A percentile compares a stretch with the other conserved stretches of the same genome.
Conservation (phyloP, 2,113 vertebrate species). For the Stigmatopora nigra region DNA sequence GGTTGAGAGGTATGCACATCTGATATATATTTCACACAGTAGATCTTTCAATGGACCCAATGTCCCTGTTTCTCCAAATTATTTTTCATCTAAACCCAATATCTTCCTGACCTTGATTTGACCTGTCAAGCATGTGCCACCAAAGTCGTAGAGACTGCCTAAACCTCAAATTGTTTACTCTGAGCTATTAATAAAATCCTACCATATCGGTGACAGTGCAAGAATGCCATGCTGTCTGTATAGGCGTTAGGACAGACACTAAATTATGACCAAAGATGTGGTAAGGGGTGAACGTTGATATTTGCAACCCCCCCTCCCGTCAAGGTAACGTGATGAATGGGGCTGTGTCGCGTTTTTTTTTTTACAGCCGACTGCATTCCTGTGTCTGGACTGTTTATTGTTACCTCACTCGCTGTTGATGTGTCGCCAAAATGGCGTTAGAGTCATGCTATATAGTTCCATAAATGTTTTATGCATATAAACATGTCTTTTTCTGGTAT, state of each 20-base stretch:
- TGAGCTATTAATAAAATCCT: constrained; percentile 57
- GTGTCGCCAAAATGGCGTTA: constrained; percentile 7
- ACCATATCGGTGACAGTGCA: constrained; percentile 22
- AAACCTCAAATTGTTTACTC: constrained; percentile 61
- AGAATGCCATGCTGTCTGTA: constrained; percentile 22
- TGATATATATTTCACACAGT: background rate
- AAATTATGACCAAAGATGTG: constrained; percentile 43
- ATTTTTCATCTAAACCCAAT: background rate
- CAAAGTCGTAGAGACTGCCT: constrained; percentile 31
- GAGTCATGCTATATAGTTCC: background rate
- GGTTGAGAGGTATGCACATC: too few relatives aligned
- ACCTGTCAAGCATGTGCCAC: constrained; percentile 37
- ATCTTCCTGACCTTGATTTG: constrained; percentile 35
- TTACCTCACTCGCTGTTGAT: constrained; percentile 40
- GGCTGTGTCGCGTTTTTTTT: constrained; percentile 40
- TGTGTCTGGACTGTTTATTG: constrained; percentile 52
- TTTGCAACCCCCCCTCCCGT: constrained; percentile 32
- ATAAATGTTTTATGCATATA: background rate
- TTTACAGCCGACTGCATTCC: constrained; percentile 53
- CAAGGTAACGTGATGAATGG: constrained; percentile 56
- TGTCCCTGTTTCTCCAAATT: background rate
- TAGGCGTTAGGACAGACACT: constrained; percentile 17
- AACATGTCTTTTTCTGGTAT: too few relatives aligned
- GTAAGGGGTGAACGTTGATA: constrained; percentile 26
- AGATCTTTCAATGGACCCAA: background rate